phyloP scores from a whole-genome alignment of 2,113 vertebrate species.

The Xyrauchen texanus region DNA sequence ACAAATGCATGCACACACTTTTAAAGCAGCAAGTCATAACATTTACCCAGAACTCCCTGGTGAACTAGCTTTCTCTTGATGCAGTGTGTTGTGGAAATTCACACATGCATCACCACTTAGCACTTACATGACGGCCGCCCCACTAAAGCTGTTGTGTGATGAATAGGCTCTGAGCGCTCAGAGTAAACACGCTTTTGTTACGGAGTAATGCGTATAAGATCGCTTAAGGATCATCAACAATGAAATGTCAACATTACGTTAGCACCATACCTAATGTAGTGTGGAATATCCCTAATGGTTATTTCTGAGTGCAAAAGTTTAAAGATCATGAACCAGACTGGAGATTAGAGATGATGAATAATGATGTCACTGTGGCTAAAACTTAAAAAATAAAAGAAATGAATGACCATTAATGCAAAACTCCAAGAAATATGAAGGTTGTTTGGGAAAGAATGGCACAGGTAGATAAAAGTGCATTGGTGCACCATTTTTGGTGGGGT shows the following conservation, averaged over 20 bases:
- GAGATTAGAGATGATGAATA: conserved; percentile 1
- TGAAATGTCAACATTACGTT: conserved; percentile 6
- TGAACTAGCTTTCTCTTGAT: conserved; percentile 60
- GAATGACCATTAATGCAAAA: no score
- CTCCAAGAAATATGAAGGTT: no score
- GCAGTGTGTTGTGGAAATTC: conserved; percentile 56
- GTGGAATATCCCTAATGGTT: background rate
- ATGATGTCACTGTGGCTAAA: background rate
- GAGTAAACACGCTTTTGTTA: conserved; percentile 20
- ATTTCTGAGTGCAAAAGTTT: conserved; percentile 19
- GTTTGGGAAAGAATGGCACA: no score
- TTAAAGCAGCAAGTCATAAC: conserved; percentile 62
- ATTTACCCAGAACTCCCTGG: conserved; percentile 66
- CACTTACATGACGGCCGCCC: conserved; percentile 18
- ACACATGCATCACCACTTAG: conserved; percentile 47
- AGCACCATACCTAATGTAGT: conserved; percentile 11
- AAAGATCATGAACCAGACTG: conserved; percentile 10
- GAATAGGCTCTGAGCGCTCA: conserved; percentile 29
- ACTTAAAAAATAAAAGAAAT: background rate
- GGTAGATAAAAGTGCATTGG: no score
- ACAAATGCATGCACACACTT: conserved; percentile 30
- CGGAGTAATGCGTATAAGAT: conserved; percentile 10
- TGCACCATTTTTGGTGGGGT: no score
- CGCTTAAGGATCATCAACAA: conserved; percentile 17
- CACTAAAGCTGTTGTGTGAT: conserved; percentile 42